phyloP scores from a whole-genome alignment of 2,113 vertebrate species.

The Toxotes jaculatrix region DNA sequence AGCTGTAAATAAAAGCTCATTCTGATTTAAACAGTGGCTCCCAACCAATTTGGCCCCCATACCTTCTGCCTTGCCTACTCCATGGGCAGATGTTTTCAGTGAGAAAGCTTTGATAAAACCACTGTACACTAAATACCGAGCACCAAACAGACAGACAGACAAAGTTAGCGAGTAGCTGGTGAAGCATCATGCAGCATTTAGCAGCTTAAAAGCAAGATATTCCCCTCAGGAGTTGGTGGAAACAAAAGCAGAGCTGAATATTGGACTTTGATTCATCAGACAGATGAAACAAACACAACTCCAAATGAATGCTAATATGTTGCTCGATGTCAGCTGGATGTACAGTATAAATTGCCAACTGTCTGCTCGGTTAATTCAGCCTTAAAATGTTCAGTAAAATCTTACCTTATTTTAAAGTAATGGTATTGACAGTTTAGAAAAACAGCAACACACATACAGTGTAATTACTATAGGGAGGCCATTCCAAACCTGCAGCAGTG shows the following conservation, averaged over 20 bases:
- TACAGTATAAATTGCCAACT: background rate
- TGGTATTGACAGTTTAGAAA: background rate
- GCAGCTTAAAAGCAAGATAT: background rate
- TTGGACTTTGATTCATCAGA: background rate
- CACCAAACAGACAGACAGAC: background rate
- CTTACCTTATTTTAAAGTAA: background rate
- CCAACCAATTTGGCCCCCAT: conserved; percentile 25
- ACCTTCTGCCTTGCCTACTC: conserved; percentile 27
- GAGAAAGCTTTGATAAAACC: conserved; percentile 37
- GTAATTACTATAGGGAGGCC: conserved; percentile 23
- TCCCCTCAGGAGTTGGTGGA: background rate
- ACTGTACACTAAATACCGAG: background rate
- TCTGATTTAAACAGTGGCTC: conserved; percentile 62
- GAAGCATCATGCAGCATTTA: background rate
- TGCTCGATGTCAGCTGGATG: background rate
- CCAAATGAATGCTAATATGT: background rate
- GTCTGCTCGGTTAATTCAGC: background rate
- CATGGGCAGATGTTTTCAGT: conserved; percentile 37
- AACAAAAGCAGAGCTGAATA: background rate
- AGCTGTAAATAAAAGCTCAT: conserved; percentile 67
- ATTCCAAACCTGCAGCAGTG: conserved; percentile 7
- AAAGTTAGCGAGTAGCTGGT: background rate
- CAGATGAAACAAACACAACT: background rate
- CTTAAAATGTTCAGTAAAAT: background rate
- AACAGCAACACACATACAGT: background rate